Percentiles rank a stretch among this genome's conserved stretches.
Conservation (phyloP, 2,113 vertebrate genomes). For the Entelurus aequoreus region DNA sequence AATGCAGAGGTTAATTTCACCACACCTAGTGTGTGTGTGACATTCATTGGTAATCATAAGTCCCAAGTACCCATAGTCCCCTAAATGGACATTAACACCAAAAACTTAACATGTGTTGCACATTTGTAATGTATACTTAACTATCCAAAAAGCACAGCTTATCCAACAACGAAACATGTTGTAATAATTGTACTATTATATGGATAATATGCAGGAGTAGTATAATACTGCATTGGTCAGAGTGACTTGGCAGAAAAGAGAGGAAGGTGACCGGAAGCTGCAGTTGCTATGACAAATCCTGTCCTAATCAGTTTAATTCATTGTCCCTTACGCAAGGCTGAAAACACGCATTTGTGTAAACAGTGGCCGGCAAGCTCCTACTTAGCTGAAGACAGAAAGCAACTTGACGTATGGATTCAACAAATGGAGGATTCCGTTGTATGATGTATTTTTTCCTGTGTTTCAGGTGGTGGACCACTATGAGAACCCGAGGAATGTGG, state of each 20-base stretch:
- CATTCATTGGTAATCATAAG: too few relatives aligned
- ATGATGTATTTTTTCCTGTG: neutral
- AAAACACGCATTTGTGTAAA: conserved; percentile 24
- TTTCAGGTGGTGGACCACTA: conserved; percentile 94
- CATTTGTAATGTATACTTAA: too few relatives aligned
- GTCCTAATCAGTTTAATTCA: conserved; percentile 39
- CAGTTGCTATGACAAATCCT: conserved; percentile 12
- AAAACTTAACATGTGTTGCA: too few relatives aligned
- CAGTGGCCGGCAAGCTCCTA: neutral
- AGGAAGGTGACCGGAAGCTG: conserved; percentile 14
- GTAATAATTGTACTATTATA: neutral
- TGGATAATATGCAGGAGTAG: neutral
- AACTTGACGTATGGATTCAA: neutral
- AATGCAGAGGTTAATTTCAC: too few relatives aligned
- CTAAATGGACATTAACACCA: too few relatives aligned
- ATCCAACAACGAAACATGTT: neutral
- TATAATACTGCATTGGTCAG: conserved; percentile 17
- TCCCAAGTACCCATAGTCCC: too few relatives aligned
- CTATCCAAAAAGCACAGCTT: neutral
- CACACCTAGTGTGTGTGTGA: too few relatives aligned
- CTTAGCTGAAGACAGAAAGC: neutral
- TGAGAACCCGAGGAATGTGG: conserved; percentile 95
- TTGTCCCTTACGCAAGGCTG: conserved; percentile 15
- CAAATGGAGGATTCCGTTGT: neutral
- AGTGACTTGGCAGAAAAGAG: conserved; percentile 48